Conservation (phyloP, 2,113 vertebrate species). For the Tetrao urogallus region DNA sequence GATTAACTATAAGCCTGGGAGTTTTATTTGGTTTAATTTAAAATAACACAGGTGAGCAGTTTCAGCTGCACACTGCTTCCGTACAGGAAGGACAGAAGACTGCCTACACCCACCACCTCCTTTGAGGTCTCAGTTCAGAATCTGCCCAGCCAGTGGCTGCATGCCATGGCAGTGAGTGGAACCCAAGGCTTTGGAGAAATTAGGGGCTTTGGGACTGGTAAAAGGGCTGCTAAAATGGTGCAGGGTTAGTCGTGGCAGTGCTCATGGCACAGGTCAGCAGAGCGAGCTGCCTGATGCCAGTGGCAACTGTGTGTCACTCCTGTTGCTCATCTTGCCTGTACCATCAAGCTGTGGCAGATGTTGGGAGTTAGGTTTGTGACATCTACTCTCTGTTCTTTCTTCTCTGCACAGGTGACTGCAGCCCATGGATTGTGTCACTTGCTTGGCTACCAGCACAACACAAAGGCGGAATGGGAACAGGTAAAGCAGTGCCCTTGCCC, state of each 20-base stretch:
- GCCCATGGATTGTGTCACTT: constrained; percentile 93
- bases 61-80: background rate
- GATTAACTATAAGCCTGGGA: background rate
- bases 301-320: background rate
- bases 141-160: no score
- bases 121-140: background rate
- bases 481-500: constrained; percentile 47
- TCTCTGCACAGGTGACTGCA: constrained; percentile 80
- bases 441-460: constrained; percentile 89
- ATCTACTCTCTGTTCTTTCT: fast-evolving
- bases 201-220: background rate
- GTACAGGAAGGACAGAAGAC: background rate
- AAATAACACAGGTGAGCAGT: background rate
- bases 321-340: background rate
- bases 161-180: background rate
- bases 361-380: fast-evolving
- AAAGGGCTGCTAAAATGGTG: background rate
- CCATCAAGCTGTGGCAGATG: fast-evolving
- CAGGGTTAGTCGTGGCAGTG: no score
- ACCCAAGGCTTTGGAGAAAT: background rate
- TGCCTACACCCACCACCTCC: background rate
- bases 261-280: fast-evolving
- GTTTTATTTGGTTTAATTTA: background rate
- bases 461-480: constrained; percentile 84
- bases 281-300: background rate